phyloP scores from a whole-genome alignment of 2,797 vertebrate species.

The Arctocebus calabarensis region DNA sequence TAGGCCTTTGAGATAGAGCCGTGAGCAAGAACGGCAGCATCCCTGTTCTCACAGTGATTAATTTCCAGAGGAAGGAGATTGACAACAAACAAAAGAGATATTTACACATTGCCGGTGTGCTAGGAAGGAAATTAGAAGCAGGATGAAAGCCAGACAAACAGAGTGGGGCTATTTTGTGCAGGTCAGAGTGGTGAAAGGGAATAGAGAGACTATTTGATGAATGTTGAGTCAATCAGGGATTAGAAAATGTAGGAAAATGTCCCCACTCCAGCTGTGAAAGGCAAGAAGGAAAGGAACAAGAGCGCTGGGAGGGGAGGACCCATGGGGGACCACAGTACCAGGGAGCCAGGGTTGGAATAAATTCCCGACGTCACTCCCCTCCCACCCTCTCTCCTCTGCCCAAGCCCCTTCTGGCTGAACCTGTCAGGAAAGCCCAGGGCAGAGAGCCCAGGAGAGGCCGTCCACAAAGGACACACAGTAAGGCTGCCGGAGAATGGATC shows the following conservation, averaged over 20 bases:
- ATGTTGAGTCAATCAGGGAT: neutral
- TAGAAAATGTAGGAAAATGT: neutral
- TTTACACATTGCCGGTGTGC: neutral
- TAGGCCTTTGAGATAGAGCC: neutral
- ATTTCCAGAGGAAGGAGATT: neutral
- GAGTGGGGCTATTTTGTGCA: neutral
- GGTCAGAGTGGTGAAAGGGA: neutral
- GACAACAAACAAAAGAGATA: neutral
- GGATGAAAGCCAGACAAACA: neutral
- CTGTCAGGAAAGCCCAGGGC: neutral
- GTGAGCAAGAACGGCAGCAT: neutral
- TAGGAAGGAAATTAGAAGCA: neutral
- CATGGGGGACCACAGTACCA: neutral
- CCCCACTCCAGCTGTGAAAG: neutral
- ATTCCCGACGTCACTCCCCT: neutral
- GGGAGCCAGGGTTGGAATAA: neutral
- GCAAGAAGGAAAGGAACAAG: neutral
- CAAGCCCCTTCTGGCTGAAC: neutral
- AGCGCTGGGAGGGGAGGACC: neutral
- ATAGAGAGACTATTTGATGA: neutral
- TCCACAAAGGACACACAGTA: neutral
- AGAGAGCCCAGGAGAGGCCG: neutral
- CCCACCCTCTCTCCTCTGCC: neutral
- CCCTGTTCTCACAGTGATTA: fast-evolving
- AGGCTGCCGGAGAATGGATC: neutral